These are phyloP conservation scores for Amaurobius ferox DNA, from an alignment of 2,888 invertebrate genomes.

Conservation along the genomic window DNA sequence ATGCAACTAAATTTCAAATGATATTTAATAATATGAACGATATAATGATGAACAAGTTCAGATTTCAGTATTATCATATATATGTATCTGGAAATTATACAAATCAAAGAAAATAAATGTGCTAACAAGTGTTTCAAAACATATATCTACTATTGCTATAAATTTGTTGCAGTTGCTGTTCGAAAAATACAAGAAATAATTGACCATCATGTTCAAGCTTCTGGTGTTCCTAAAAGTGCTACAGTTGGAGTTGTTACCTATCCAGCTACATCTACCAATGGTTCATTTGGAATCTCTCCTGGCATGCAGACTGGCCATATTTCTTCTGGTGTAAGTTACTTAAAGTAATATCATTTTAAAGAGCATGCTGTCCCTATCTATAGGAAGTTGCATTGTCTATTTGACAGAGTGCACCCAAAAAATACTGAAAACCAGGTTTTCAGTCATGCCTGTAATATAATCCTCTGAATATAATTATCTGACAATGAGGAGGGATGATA, in stretches of 20 bases:
- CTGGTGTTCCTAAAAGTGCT: slow-evolving; percentile 57
- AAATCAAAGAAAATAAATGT: no score
- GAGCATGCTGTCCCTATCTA: no score
- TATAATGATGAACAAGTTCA: no score
- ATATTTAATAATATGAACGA: no score
- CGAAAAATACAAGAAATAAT: slow-evolving; percentile 81
- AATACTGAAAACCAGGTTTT: not conserved
- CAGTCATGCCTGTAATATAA: not conserved
- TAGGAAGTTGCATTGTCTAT: not conserved
- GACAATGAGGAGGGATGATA: no score
- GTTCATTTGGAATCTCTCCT: not conserved
- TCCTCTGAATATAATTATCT: no score
- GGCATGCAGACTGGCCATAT: slow-evolving; percentile 25
- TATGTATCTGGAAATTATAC: no score
- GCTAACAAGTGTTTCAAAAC: no score
- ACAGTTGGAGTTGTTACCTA: slow-evolving; percentile 65
- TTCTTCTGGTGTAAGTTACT: slow-evolving; percentile 47
- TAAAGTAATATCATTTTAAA: no score
- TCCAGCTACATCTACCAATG: slow-evolving; percentile 42
- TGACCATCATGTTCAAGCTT: slow-evolving; percentile 67
- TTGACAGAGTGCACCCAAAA: not conserved
- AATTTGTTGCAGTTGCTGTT: slow-evolving; percentile 79
- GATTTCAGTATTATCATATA: no score
- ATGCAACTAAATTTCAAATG: no score
- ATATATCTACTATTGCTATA: not conserved